Evolutionary conservation across 2,888 invertebrate species (phyloP), one percentile per base, ranked within the genome.

Genomic region (Vannuccia rotundouncinata): DNA sequence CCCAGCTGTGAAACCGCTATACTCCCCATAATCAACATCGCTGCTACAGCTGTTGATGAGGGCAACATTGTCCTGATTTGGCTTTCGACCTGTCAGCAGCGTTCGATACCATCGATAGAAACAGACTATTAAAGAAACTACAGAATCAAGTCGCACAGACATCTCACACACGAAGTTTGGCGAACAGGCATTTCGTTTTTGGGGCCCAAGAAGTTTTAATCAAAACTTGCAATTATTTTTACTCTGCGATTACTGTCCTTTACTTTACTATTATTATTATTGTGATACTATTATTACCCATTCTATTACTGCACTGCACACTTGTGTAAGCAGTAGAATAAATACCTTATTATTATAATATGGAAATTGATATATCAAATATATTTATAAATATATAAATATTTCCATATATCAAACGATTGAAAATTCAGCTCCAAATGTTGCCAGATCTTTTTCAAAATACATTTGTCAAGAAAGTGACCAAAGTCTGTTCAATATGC

Each of bases 31-130:
- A 66, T 66, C 66, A 27, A 66, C 5, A 66, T 66, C 25, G 66
- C 25, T 66, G 66, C 66, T 66, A 66, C 66, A 66, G 66, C 66
- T 66, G 66, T 66, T 66, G n/a, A n/a, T n/a, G n/a, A 45, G 45
- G 45, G 45, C 45, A 45, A 45, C 45, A 45, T 45, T 45, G 45
- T 45, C 45, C 17, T 45, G 45, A 45, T 45, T 10, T 45, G 17
- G 45, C 45, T 10, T 17, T 45, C 45, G 45, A 45, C 45, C 45
- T 45, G 45, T 45, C 45, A 10, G 45, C 45, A 45, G 45, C 45
- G 45, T 45, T 45, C 45, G 45, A 45, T 17, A 45, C 45, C 45
- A 45, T 45, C 45, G 45, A 45, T 45, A 45, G 45, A 45, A 45
- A 45, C 17, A 45, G 45, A 45, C 45, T 45, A 45, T 45, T 45